Evolutionary conservation across 2,888 invertebrate genomes (phyloP).

Genomic region (Synanthedon andrenaeformis): DNA sequence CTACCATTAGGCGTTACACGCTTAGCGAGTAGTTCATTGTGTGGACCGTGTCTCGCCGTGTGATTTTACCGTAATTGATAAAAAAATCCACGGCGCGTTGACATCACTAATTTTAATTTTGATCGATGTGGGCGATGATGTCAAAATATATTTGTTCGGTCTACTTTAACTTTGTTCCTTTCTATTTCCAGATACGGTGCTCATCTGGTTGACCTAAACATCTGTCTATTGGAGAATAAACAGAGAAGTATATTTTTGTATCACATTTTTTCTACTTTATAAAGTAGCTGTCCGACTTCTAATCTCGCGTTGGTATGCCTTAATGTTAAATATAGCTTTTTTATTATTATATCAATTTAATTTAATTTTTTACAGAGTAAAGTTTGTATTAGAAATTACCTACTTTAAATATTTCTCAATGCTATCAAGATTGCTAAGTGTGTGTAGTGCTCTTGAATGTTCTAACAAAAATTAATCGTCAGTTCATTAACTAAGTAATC

Average conservation of each 20-base stretch:
- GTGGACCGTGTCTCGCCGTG: conserved; percentile 17
- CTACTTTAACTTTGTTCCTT: conserved; percentile 8
- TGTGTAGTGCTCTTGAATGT: too few species aligned
- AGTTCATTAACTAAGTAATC: too few species aligned
- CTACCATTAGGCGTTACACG: conserved; percentile 36
- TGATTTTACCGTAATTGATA: conserved; percentile 38
- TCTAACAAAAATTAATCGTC: too few species aligned
- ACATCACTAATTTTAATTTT: conserved; percentile 42
- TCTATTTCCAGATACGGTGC: conserved; percentile 16
- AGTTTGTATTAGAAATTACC: too few species aligned
- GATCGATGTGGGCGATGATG: conserved; percentile 28
- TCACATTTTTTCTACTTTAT: not conserved
- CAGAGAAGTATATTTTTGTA: not conserved
- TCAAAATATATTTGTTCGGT: conserved; percentile 13
- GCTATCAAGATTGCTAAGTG: too few species aligned
- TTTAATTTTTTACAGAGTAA: too few species aligned
- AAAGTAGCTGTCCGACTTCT: too few species aligned
- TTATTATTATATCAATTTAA: too few species aligned
- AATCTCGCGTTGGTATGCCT: too few species aligned
- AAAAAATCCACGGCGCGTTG: conserved; percentile 27
- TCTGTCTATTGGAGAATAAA: not conserved
- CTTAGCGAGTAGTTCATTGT: conserved; percentile 34
- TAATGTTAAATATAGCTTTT: too few species aligned
- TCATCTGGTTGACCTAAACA: not conserved
- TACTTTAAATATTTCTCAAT: too few species aligned